Base-by-base conservation (phyloP, 2,888 invertebrate genomes). In the Allolobophora icterica region DNA sequence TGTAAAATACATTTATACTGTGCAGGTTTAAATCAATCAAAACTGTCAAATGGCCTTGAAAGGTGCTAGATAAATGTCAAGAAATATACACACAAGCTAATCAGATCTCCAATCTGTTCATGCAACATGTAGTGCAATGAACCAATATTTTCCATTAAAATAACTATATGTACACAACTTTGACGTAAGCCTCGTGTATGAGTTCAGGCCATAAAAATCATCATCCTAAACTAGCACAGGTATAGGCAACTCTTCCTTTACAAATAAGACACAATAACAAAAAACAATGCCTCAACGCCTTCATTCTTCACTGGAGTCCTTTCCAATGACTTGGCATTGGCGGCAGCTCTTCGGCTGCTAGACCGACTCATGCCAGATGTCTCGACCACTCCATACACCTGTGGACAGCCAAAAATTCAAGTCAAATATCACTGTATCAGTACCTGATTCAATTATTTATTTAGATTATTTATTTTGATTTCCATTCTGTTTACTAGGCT, bases 291-390 rank as follows among this genome's bases (percentile, higher is more conserved):
- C n/a, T n/a, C n/a, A n/a, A 71, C 71, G 30, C 71, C 71, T 71
- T 71, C 71, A n/a, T 8, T 71, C 71, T 71, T 71, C 71, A 71
- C 71, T 71, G 71, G 71, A n/a, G 71, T 71, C 71, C 2, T 1
- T 71, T 71, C 71, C 71, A 71, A 71, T 11, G 71, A n/a, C 71
- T 71, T 71, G 71, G n/a, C n/a, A n/a, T 71, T 71, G 71, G 71
- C 71, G 71, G 8, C n/a, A 11, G 71, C n/a, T n/a, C 71, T 71
- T 71, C 71, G 71, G 11, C 71, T 17, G 13, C 71, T 71, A 13
- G 71, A n/a, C n/a, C 71, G 71, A n/a, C n/a, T 71, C 71, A n/a
- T n/a, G n/a, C 71, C 30, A n/a, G 71, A 71, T n/a, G 71, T 71
- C 71, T 71, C 71, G 71, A n/a, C n/a, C 71, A 71, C n/a, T 71